phyloP scores from a whole-genome alignment of 2,797 vertebrate genomes.

The Alca torda region DNA sequence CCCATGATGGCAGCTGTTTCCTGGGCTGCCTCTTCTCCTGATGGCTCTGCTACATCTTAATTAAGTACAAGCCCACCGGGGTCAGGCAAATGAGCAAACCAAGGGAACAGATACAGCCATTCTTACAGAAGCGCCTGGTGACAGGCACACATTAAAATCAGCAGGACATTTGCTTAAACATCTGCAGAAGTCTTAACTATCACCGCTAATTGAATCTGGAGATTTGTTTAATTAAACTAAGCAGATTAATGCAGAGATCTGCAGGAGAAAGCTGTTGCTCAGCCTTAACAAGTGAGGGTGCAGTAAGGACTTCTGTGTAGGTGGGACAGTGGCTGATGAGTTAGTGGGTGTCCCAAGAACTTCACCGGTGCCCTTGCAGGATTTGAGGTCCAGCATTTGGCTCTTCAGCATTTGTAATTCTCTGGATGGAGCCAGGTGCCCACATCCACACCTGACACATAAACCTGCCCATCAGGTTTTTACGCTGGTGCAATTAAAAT shows the following conservation, averaged over 20 bases:
- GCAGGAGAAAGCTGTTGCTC: background rate
- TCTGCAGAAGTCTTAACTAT: background rate
- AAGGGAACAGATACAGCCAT: background rate
- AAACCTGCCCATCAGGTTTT: background rate
- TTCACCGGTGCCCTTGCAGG: background rate
- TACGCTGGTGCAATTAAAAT: background rate
- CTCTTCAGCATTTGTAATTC: background rate
- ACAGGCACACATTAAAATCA: background rate
- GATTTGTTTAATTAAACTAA: background rate
- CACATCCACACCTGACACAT: background rate
- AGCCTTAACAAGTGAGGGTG: background rate
- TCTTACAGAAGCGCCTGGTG: background rate
- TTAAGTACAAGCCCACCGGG: background rate
- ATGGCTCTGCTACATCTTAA: background rate
- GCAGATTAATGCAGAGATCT: background rate
- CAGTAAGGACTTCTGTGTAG: background rate
- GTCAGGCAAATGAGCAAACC: background rate
- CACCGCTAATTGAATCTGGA: background rate
- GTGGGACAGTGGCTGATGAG: background rate
- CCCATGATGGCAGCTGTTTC: background rate
- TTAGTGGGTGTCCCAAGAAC: background rate
- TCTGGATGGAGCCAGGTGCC: background rate
- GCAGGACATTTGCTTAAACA: background rate
- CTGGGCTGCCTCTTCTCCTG: background rate
- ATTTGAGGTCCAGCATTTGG: background rate